Percentiles rank a stretch among this genome's conserved stretches.
Evolutionary conservation across 1,140 invertebrate species (phyloP).

Genomic region (Tigriopus japonicus): DNA sequence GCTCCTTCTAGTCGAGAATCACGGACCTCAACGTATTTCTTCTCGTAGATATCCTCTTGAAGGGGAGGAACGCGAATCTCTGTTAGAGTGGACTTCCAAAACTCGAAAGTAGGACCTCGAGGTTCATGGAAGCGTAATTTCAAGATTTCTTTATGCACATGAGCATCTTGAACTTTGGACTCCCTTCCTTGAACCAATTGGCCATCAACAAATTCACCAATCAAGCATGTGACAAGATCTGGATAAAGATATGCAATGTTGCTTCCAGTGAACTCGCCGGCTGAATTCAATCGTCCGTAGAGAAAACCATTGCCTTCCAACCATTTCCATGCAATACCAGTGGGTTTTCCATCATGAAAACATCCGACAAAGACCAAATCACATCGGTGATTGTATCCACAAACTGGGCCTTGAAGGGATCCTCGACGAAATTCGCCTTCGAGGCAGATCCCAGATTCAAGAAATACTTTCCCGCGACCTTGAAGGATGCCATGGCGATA

Average conservation of each 20-base stretch:
- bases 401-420: not conserved
- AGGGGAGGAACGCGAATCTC: not conserved
- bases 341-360: not conserved
- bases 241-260: not conserved
- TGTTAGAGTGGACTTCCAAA: not conserved
- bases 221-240: not conserved
- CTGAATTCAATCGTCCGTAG: not conserved
- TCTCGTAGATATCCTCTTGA: not conserved
- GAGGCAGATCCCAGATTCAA: not conserved
- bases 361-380: not conserved
- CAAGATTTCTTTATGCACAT: not conserved
- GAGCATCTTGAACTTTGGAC: not conserved
- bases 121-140: not conserved
- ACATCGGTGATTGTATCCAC: not conserved
- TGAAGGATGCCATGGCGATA: no score
- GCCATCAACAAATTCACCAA: not conserved
- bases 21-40: not conserved
- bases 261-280: not conserved
- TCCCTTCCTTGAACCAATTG: not conserved
- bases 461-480: no score
- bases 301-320: not conserved
- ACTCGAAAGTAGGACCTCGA: not conserved
- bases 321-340: not conserved
- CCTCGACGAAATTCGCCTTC: not conserved
- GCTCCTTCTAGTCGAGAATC: not conserved